Base-by-base conservation (phyloP, 2,797 vertebrate genomes). In the Pseudochromis fuscus region DNA sequence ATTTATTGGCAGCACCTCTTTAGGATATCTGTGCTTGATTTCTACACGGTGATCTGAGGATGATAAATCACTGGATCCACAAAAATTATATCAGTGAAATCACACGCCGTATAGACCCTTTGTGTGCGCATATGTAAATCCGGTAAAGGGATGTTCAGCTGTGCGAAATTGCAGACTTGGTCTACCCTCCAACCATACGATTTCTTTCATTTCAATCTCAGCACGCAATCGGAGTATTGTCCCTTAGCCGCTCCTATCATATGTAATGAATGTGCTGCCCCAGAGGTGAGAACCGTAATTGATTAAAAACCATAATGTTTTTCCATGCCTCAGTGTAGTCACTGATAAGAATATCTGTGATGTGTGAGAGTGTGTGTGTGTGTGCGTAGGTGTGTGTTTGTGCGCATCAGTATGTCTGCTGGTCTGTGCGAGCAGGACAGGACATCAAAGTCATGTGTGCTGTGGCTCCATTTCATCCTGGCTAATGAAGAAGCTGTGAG, bases 301-400 rank as follows among this genome's bases (percentile, higher is more conserved):
- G 93, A 94, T 95, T 93, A 92, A 93, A 93, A 93, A 89, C 82
- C 90, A 82, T 91, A 89, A 88, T 92, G 87, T 92, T 94, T 93
- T 88, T 88, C 69, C 78, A 71, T 83, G 80, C 75, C 75, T 66
- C 55, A 45, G 78, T 81, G 60, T 81, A 71, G 74, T 78, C 67
- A 37, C 64, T 53, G 76, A 83, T 83, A 78, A 81, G 81, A 76
- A 77, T 85, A 70, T 85, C 61, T 79, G 57, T 51, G 70, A 59
- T 70, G 56, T 77, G 69, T 65, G 66, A 30, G 61, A 11, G 45
- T 55, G 30, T 71, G 27, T 25, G 53, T 60, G 66, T 68, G 52
- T 31, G 13, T 56, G 28, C 28, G 62, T 24, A 52, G 30, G 51
- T 57, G 50, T 70, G 50, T 64, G 57, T 71, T 58, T 73, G 69